phyloP scores from a whole-genome alignment of 2,888 invertebrate species.

The Autographa gamma region DNA sequence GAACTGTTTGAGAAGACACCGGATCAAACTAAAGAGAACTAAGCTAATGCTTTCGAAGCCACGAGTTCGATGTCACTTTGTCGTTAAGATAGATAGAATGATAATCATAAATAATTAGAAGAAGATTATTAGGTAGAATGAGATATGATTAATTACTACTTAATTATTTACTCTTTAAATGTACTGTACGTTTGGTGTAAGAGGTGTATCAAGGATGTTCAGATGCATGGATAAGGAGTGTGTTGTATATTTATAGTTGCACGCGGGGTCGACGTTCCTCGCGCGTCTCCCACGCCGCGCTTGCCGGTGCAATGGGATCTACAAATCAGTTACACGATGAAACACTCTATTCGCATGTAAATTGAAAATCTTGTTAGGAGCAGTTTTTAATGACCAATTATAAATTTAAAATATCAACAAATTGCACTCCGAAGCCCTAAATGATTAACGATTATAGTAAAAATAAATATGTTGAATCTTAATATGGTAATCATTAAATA shows the following conservation, averaged over 20 bases:
- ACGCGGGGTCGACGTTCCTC: conserved; percentile 85
- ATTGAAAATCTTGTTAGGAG: conserved; percentile 29
- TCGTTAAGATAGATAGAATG: neutral
- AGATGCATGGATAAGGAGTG: conserved; percentile 77
- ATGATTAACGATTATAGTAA: conserved; percentile 1
- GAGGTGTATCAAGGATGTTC: conserved; percentile 68
- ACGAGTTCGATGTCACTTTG: neutral
- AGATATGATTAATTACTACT: neutral
- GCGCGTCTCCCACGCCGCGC: conserved; percentile 82
- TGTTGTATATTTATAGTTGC: conserved; percentile 84
- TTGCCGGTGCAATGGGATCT: conserved; percentile 72
- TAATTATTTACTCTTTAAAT: neutral
- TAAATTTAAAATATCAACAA: conserved; percentile 7
- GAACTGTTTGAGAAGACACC: conserved; percentile 25
- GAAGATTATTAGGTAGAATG: neutral
- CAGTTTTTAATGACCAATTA: neutral
- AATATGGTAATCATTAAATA: conserved; percentile 9
- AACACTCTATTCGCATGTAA: conserved; percentile 60
- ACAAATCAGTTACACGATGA: conserved; percentile 66
- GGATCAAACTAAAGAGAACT: neutral
- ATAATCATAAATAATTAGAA: neutral
- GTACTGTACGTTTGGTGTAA: conserved; percentile 42
- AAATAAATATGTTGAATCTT: neutral
- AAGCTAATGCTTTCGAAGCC: conserved; percentile 1
- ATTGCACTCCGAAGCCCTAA: neutral